Evolutionary conservation across 2,113 vertebrate genomes (phyloP).

Genomic region (Casuarius casuarius): DNA sequence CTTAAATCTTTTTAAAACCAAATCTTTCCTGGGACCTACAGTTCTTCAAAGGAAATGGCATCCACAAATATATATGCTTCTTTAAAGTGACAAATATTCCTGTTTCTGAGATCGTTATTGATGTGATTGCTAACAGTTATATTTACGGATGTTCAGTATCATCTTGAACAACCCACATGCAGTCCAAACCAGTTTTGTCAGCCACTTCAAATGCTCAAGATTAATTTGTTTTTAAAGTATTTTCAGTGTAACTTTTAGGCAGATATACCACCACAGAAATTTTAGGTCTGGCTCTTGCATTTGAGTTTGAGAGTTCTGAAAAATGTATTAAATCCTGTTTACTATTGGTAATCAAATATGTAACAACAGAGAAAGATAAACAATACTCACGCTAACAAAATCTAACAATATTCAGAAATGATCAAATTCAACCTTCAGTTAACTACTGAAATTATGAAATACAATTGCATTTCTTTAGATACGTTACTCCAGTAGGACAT

Average conservation of each 20-base stretch:
- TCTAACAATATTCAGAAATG: neutral
- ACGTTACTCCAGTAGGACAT: neutral
- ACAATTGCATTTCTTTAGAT: neutral
- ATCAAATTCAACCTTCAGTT: neutral
- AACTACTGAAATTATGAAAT: neutral
- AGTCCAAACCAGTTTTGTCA: neutral
- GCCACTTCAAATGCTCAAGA: neutral
- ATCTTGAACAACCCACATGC: fast-evolving
- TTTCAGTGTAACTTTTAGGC: neutral
- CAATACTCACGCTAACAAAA: neutral
- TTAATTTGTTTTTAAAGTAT: neutral
- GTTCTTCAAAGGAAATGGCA: neutral
- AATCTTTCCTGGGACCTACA: neutral
- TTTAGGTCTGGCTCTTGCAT: neutral
- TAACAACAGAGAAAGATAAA: neutral
- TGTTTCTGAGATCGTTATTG: neutral
- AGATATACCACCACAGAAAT: neutral
- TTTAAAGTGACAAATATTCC: neutral
- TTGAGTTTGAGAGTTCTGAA: neutral
- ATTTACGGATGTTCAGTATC: neutral
- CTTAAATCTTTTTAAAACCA: neutral
- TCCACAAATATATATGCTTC: neutral
- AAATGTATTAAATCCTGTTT: neutral
- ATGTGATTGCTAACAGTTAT: neutral
- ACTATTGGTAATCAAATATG: neutral